Evolutionary conservation across 1,140 invertebrate genomes (phyloP).

Genomic region (Trichoplusia ni): DNA sequence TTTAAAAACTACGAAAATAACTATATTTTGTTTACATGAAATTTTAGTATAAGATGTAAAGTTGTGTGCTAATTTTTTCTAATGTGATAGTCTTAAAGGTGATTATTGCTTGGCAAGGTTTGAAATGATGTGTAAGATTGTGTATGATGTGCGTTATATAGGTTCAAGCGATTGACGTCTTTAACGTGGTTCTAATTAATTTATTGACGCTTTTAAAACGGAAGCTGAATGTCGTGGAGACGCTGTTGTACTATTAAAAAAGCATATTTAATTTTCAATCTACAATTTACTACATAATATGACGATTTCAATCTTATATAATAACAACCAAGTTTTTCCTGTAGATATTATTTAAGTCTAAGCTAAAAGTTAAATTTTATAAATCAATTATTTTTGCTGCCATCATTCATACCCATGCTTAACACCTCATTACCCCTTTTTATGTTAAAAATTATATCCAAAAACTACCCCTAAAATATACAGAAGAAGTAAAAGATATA

Average conservation of each 20-base stretch:
- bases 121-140: constrained; percentile 37
- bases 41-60: constrained; percentile 51
- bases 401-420: no score
- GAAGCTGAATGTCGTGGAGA: constrained; percentile 54
- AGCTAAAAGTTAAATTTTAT: no score
- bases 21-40: constrained; percentile 48
- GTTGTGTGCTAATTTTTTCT: constrained; percentile 52
- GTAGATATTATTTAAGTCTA: no score
- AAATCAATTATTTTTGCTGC: no score
- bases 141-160: constrained; percentile 51
- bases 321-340: no score
- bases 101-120: constrained; percentile 38
- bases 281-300: background rate
- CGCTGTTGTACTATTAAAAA: constrained; percentile 21
- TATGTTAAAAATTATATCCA: no score
- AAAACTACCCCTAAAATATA: constrained; percentile 17
- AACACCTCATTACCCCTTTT: no score
- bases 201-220: constrained; percentile 72
- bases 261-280: background rate
- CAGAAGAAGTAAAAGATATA: background rate
- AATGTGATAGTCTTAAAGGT: constrained; percentile 44
- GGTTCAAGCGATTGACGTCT: constrained; percentile 73
- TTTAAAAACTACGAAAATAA: constrained; percentile 54
- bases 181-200: constrained; percentile 70
- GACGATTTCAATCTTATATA: background rate